Evolutionary conservation across 2,113 vertebrate genomes (phyloP).

Genomic region (Mobula birostris): DNA sequence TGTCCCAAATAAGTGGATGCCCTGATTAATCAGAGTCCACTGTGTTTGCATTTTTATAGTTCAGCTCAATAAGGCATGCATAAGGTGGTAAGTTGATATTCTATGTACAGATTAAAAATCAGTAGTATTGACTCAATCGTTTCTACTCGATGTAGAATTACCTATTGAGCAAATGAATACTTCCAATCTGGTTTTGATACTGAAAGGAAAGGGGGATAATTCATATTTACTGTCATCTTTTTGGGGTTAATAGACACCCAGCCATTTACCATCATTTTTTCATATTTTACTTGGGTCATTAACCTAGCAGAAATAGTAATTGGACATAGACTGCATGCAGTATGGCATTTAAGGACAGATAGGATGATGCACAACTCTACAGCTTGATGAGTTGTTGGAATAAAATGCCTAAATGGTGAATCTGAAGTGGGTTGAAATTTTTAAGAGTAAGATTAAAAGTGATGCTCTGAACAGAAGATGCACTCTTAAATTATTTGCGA

Average conservation of each 20-base stretch:
- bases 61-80: neutral
- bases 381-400: neutral
- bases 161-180: neutral
- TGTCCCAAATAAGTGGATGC: too few species aligned
- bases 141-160: neutral
- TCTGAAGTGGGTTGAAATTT: neutral
- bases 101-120: neutral
- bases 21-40: too few species aligned
- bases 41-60: neutral
- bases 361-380: neutral
- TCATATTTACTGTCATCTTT: neutral
- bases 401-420: neutral
- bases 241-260: neutral
- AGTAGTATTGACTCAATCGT: neutral
- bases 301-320: neutral
- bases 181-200: neutral
- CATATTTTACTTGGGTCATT: neutral
- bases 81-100: neutral
- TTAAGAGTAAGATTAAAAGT: neutral
- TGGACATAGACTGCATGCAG: neutral
- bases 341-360: neutral
- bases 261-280: too few species aligned
- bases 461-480: neutral
- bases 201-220: neutral
- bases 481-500: neutral